Conservation (phyloP, 2,797 vertebrate species). For the Phrynocephalus vlangalii region DNA sequence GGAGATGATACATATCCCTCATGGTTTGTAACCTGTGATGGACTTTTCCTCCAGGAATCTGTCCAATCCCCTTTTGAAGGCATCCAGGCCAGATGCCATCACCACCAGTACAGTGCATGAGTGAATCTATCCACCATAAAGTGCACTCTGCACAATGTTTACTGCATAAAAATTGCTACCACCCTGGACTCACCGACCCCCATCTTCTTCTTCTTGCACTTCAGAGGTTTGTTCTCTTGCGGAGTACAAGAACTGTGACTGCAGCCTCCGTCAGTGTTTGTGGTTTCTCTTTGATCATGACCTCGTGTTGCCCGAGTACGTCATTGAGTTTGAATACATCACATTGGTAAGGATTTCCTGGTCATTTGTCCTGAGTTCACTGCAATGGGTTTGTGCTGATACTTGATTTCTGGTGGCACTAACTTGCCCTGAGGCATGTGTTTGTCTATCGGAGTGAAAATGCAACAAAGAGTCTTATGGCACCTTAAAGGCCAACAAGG, state of each 20-base stretch:
- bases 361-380: neutral
- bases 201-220: constrained; percentile 29
- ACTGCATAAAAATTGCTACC: neutral
- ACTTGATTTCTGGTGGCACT: too few species aligned
- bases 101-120: too few species aligned
- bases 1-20: too few species aligned
- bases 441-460: too few species aligned
- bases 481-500: too few species aligned
- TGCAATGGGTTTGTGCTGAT: neutral
- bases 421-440: too few species aligned
- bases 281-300: constrained; percentile 89
- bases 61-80: too few species aligned
- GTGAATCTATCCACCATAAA: too few species aligned
- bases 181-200: neutral
- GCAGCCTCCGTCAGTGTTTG: constrained; percentile 74
- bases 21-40: too few species aligned
- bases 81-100: too few species aligned
- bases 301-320: constrained; percentile 86
- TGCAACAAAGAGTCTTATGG: too few species aligned
- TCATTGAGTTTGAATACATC: constrained; percentile 85
- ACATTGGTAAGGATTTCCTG: constrained; percentile 73
- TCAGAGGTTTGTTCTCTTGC: constrained; percentile 66
- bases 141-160: neutral
- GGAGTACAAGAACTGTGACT: constrained; percentile 71
- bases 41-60: too few species aligned